Percentiles rank a stretch among this genome's conserved stretches.
Evolutionary conservation across 2,797 vertebrate genomes (phyloP).

Genomic region (Lepus townsendii): DNA sequence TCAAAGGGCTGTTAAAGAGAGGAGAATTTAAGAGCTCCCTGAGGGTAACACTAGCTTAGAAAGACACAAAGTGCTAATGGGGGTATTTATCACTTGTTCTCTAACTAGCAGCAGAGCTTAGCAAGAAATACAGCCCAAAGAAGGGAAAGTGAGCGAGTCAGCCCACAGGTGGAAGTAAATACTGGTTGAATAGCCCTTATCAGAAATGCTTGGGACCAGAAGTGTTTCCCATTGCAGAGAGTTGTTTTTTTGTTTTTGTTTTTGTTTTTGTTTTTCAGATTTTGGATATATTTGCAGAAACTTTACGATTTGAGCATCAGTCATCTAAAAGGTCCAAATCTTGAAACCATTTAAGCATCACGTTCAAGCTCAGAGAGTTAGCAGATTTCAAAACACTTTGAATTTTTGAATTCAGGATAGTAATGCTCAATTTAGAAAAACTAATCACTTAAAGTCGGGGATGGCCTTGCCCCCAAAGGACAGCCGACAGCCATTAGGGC

Average conservation of each 20-base stretch:
- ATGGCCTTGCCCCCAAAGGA: background rate
- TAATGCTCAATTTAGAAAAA: background rate
- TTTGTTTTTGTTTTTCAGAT: background rate
- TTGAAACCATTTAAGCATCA: background rate
- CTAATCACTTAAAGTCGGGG: background rate
- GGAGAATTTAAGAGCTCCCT: slow-evolving; percentile 55
- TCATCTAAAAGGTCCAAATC: background rate
- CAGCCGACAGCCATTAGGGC: background rate
- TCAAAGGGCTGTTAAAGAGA: slow-evolving; percentile 24
- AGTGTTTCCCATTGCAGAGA: background rate
- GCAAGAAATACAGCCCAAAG: background rate
- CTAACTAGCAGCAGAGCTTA: slow-evolving; percentile 33
- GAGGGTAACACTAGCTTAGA: slow-evolving; percentile 42
- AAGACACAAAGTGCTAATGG: slow-evolving; percentile 59
- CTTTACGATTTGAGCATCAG: background rate
- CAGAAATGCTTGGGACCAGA: background rate
- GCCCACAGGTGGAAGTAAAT: background rate
- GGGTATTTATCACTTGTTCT: slow-evolving; percentile 29
- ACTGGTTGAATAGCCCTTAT: background rate
- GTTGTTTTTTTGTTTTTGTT: no score
- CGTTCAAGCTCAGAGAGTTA: background rate
- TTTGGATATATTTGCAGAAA: background rate
- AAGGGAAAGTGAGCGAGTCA: background rate
- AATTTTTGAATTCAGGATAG: background rate
- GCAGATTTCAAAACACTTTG: background rate